These are phyloP conservation scores for Myrmecophaga tridactyla DNA, from an alignment of 2,113 vertebrate species.

Conservation along the genomic window DNA sequence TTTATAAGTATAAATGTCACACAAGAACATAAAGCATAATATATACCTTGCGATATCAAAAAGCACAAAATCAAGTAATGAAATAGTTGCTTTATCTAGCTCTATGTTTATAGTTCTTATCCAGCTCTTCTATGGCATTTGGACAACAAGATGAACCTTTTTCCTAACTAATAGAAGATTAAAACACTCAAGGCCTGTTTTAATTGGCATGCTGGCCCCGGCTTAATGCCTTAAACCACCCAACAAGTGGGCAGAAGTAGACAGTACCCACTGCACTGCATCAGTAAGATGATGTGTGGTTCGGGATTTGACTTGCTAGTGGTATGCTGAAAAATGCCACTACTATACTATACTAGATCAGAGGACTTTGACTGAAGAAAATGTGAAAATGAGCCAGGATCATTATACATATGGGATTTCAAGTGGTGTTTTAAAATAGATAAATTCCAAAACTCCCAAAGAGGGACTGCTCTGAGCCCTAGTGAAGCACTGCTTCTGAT, in stretches of 20 bases:
- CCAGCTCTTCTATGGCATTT: neutral
- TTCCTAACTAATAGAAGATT: neutral
- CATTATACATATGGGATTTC: neutral
- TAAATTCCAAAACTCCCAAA: neutral
- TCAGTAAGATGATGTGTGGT: neutral
- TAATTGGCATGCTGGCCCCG: neutral
- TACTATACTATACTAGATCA: neutral
- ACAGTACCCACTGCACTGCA: neutral
- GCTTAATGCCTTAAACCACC: conserved; percentile 39
- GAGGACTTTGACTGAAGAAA: neutral
- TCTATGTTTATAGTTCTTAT: conserved; percentile 6
- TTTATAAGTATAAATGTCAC: neutral
- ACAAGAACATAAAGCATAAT: neutral
- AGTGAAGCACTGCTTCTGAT: neutral
- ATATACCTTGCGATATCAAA: neutral
- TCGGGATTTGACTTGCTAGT: neutral
- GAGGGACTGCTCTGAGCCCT: neutral
- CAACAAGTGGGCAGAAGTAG: neutral
- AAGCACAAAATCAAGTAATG: conserved; percentile 14
- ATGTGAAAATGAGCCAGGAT: neutral
- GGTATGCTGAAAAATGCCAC: neutral
- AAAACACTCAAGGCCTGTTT: conserved; percentile 9
- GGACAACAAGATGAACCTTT: conserved; percentile 19
- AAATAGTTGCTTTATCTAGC: neutral
- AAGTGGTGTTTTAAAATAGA: neutral